Evolutionary conservation across 2,888 invertebrate species (phyloP), one percentile per base, ranked within the genome.

Genomic region (Leptopilina drosophilae): DNA sequence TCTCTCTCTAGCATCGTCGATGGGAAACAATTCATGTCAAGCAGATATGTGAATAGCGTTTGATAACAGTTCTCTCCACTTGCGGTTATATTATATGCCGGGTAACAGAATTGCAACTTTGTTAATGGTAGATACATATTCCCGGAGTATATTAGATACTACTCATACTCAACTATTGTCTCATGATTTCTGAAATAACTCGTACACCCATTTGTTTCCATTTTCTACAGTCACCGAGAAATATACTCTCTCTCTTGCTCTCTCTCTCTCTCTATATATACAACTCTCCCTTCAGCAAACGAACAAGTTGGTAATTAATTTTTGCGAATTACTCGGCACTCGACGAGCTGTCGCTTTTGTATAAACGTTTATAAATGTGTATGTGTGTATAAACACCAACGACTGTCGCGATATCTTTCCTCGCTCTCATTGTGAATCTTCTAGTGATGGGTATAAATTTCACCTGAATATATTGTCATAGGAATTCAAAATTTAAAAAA

Each of bases 231-330:
- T 83, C 84, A 81, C 82, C 82, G 85, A 84, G 87, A 85, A 88
- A 87, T 49, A 49, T 49, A 49, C 2, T 11, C 49, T 87, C 87
- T 87, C 85, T 83, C 82, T 84, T n/a, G n/a, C 33, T 33, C 33
- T 33, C 2, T 33, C 2, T 33, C 2, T 1, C 2, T 33, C 82
- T 84, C 1, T 33, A 33, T 33, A 33, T 33, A 33, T 33, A 33
- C 33, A 33, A 49, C 49, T 87, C 87, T 87, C 85, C 83, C 82
- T 84, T 84, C 84, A 84, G 56, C 56, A 56, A 49, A 33, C 73
- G 86, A 88, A 88, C 89, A 88, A 89, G 89, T 89, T 89, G 83
- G 87, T 90, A 90, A 90, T 90, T 90, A 89, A 90, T 90, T 90
- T 90, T 90, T 90, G 89, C 88, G 89, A 90, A 90, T 90, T 90